Evolutionary conservation across 2,113 vertebrate species (phyloP), one percentile per base, ranked within the genome.

Genomic region (Cathartes aura): DNA sequence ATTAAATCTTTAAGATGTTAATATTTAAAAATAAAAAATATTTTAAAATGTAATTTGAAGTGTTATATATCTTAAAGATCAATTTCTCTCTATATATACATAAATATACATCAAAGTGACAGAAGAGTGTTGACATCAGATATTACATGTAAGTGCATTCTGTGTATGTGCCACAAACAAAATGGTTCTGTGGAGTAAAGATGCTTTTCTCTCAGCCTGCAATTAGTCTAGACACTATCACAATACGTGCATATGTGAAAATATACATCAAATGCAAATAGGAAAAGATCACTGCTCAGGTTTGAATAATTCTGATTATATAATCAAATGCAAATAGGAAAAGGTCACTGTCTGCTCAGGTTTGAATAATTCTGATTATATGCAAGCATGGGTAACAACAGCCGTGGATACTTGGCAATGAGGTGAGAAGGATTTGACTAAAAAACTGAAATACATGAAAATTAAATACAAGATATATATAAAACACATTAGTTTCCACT

Each of bases 91-190:
- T 34, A 0, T 15, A 11, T 34, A 71, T 26, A 52, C 6, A 38
- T 12, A 93, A 34, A 59, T 19, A 53, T 19, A 40, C 2, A 70
- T 23, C 56, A n/a, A 72, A 97, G 95, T 97, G 95, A 97, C 95
- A 97, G 97, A 97, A 97, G 89, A 95, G 95, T 76, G 22, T 26
- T 72, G 58, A 75, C 80, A 90, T 60, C 66, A 73, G 34, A 29
- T 85, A 82, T 50, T 72, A 82, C 48, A 90, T 14, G 2, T 87
- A 47, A 81, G 58, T 94, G 58, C 80, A 76, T 62, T 78, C 42
- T 45, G 34, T 60, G 24, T 58, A 84, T 48, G 36, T 67, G 89
- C n/a, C 76, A 91, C 56, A 91, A 94, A 94, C 64, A 94, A 87
- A 95, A 95, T 85, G 53, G 48, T 84, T 87, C 76, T 40, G 70